phyloP scores from a whole-genome alignment of 2,888 invertebrate genomes.

The Campoplex capitator region DNA sequence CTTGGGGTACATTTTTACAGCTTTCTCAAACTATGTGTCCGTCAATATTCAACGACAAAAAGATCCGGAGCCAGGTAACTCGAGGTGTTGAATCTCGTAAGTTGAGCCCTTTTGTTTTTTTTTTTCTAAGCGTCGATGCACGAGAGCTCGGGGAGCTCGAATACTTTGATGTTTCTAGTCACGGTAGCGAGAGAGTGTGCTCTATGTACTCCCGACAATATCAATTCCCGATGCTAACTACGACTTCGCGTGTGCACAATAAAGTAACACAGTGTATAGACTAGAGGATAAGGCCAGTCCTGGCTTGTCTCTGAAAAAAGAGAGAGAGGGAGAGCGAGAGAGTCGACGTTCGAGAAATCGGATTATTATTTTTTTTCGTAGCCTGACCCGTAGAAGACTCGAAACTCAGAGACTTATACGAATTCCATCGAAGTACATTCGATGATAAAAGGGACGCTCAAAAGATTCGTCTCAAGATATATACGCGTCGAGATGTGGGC shows the following conservation, averaged over 20 bases:
- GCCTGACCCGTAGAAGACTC: not conserved
- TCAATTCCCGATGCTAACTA: slow-evolving; percentile 82
- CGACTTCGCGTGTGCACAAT: slow-evolving; percentile 80
- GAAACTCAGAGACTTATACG: not conserved
- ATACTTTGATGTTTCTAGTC: slow-evolving; percentile 79
- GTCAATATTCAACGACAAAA: not conserved
- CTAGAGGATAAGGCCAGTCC: not conserved
- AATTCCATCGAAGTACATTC: not conserved
- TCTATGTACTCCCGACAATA: slow-evolving; percentile 72
- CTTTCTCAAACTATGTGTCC: not conserved
- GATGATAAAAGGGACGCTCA: not conserved
- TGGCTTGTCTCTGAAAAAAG: slow-evolving; percentile 19
- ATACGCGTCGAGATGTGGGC: slow-evolving; percentile 1
- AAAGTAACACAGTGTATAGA: not conserved
- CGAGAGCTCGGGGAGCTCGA: slow-evolving; percentile 26
- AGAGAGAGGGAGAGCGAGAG: slow-evolving; percentile 3
- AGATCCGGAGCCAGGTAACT: not conserved
- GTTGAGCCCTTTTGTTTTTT: not conserved
- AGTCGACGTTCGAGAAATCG: not conserved
- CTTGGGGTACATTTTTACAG: not conserved
- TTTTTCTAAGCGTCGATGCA: not conserved
- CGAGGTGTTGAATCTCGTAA: not conserved
- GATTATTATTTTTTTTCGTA: not conserved
- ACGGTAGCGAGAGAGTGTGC: slow-evolving; percentile 74
- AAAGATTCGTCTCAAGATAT: not conserved